Evolutionary conservation across 2,888 invertebrate genomes (phyloP).

Genomic region (Loripinus fragilis): DNA sequence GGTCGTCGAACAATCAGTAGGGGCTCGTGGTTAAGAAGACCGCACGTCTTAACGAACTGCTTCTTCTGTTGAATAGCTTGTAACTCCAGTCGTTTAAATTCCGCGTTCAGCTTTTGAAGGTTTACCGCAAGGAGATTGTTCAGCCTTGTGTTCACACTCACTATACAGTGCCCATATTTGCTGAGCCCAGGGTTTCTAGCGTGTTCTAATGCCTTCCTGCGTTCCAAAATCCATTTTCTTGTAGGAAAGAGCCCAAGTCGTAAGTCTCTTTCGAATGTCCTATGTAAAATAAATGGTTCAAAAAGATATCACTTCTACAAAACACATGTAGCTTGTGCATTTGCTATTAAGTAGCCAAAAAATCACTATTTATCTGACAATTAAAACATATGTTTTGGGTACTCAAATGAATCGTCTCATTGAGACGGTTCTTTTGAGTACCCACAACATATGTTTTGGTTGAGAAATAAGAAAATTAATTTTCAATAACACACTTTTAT

Average conservation of each 20-base stretch:
- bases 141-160: constrained; percentile 3
- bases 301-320: too few species aligned
- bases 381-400: too few species aligned
- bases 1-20: neutral
- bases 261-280: neutral
- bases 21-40: neutral
- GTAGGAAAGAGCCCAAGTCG: neutral
- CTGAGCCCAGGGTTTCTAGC: constrained; percentile 3
- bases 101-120: neutral
- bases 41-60: neutral
- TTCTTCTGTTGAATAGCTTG: neutral
- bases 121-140: neutral
- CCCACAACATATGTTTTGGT: too few species aligned
- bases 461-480: too few species aligned
- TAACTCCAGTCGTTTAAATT: neutral
- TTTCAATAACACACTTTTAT: too few species aligned
- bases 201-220: neutral
- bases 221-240: constrained; percentile 6
- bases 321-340: too few species aligned
- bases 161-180: constrained; percentile 3
- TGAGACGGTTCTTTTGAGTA: too few species aligned
- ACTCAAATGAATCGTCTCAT: too few species aligned
- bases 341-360: too few species aligned
- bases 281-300: too few species aligned
- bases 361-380: too few species aligned